These are phyloP conservation scores for Cromileptes altivelis DNA, from an alignment of 2,113 vertebrate species.

Conservation along the genomic window DNA sequence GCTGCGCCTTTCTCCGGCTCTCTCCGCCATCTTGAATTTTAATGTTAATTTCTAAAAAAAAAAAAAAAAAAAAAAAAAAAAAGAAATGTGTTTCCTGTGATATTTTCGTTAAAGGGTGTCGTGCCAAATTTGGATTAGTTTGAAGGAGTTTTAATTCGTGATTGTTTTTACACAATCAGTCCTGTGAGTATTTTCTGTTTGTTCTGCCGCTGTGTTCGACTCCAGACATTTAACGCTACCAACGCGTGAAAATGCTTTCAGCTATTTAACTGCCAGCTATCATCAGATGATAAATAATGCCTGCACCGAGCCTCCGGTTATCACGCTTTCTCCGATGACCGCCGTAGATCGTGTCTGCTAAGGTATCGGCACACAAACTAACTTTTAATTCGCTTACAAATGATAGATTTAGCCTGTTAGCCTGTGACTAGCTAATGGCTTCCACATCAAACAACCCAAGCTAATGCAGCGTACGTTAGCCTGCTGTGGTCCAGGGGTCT, in stretches of 20 bases:
- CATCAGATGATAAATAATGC: conserved; percentile 18
- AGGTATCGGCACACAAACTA: background rate
- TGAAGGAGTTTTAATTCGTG: conserved; percentile 36
- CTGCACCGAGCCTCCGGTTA: background rate
- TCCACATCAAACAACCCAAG: conserved; percentile 48
- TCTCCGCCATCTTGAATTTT: conserved; percentile 89
- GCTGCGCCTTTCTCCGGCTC: conserved; percentile 78
- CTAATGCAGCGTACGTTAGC: conserved; percentile 50
- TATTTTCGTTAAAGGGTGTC: conserved; percentile 67
- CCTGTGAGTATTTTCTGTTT: conserved; percentile 76
- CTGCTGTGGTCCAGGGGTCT: conserved; percentile 21
- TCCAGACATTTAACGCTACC: conserved; percentile 65
- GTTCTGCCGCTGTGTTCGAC: conserved; percentile 33
- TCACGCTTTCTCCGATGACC: background rate
- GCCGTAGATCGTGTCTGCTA: background rate
- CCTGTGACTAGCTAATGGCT: conserved; percentile 43
- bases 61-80: conserved; percentile 24
- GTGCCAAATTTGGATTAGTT: conserved; percentile 60
- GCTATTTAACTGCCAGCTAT: conserved; percentile 40
- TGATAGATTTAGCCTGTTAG: conserved; percentile 21
- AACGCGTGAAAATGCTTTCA: conserved; percentile 63
- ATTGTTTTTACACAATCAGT: conserved; percentile 15
- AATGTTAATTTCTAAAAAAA: conserved; percentile 83
- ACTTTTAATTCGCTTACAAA: conserved; percentile 35
- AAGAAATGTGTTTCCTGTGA: conserved; percentile 82